phyloP scores from a whole-genome alignment of 2,797 vertebrate species.

The Odontamblyopus rebecca region DNA sequence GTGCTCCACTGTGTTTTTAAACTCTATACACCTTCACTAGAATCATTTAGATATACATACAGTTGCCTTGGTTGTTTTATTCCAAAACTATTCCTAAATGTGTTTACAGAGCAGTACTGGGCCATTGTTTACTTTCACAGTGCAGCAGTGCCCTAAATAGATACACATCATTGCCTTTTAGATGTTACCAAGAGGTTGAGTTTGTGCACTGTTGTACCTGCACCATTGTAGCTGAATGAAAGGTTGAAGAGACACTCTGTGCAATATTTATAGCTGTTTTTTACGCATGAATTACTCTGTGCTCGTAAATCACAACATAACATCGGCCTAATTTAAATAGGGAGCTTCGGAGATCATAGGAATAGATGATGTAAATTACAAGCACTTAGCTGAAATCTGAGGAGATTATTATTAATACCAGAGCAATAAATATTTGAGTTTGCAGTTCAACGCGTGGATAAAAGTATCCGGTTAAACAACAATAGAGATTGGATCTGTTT shows the following conservation, averaged over 20 bases:
- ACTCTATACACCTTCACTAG: no score
- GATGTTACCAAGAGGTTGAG: background rate
- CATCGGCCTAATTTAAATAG: slow-evolving; percentile 2
- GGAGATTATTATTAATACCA: background rate
- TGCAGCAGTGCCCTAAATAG: slow-evolving; percentile 25
- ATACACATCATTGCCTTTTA: slow-evolving; percentile 9
- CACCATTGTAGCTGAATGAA: background rate
- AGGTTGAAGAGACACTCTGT: background rate
- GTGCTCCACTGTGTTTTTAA: no score
- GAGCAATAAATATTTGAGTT: background rate
- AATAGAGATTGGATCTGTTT: no score
- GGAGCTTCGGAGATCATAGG: background rate
- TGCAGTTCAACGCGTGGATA: background rate
- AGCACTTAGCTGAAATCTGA: background rate
- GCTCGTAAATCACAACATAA: background rate
- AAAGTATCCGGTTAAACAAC: background rate
- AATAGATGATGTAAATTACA: background rate
- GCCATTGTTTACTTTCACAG: slow-evolving; percentile 31
- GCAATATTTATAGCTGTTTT: background rate
- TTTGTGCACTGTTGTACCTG: background rate
- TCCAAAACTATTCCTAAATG: slow-evolving; percentile 34
- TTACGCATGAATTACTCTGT: slow-evolving; percentile 22
- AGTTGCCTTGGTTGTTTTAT: slow-evolving; percentile 28
- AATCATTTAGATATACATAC: slow-evolving; percentile 12
- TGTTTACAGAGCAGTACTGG: slow-evolving; percentile 30